Percentiles rank a stretch among this genome's conserved stretches.
Conservation (phyloP, 2,888 invertebrate genomes). For the Callosobruchus maculatus region DNA sequence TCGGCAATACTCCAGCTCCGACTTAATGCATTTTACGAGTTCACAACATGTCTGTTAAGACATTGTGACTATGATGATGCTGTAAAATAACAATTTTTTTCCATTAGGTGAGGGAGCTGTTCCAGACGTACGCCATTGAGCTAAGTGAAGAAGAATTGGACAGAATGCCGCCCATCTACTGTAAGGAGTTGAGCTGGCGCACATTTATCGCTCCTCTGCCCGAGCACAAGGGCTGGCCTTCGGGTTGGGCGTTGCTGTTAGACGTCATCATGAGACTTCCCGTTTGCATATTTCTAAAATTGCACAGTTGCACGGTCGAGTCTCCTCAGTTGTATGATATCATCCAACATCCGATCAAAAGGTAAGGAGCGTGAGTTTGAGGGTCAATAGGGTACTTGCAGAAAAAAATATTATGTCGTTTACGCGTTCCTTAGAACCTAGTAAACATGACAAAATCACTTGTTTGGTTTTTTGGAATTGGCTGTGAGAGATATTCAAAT, state of each 20-base stretch:
- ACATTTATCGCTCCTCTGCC: slow-evolving; percentile 70
- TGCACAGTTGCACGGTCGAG: slow-evolving; percentile 58
- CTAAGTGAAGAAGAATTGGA: slow-evolving; percentile 45
- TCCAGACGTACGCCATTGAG: slow-evolving; percentile 22
- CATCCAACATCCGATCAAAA: slow-evolving; percentile 63
- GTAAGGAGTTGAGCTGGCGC: slow-evolving; percentile 60
- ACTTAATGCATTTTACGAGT: no score
- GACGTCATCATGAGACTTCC: slow-evolving; percentile 70
- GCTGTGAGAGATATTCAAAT: no score
- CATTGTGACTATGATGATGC: no score
- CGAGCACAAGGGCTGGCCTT: slow-evolving; percentile 52
- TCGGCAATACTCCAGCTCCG: no score
- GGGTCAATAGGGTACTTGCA: no score
- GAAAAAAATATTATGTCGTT: no score
- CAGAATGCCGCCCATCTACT: slow-evolving; percentile 52
- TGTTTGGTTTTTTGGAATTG: no score
- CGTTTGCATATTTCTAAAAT: slow-evolving; percentile 63
- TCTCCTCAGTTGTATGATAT: slow-evolving; percentile 57
- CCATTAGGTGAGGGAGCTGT: slow-evolving; percentile 23
- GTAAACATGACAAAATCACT: no score
- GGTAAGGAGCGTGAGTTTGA: no score
- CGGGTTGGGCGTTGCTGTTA: slow-evolving; percentile 62
- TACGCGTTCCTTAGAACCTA: no score
- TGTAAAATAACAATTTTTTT: no score
- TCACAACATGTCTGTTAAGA: no score